Percentiles rank a stretch among this genome's conserved stretches.
phyloP scores from a whole-genome alignment of 1,140 invertebrate species.

The Pemphigus obesinymphae region DNA sequence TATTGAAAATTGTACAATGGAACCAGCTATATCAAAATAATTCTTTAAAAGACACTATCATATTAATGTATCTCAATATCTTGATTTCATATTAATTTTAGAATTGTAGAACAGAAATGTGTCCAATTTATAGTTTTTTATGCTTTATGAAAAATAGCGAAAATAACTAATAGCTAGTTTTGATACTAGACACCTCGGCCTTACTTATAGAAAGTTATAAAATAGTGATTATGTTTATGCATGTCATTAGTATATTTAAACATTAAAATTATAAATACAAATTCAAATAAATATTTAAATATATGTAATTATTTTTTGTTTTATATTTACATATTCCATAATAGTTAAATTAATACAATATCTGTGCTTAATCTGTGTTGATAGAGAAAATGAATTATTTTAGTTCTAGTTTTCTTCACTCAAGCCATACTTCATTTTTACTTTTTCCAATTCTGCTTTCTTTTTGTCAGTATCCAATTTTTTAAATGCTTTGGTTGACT shows the following conservation, averaged over 20 bases:
- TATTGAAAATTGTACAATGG: too few species aligned
- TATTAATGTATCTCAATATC: too few species aligned
- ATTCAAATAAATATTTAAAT: neutral
- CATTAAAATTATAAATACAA: neutral
- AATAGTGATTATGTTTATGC: too few species aligned
- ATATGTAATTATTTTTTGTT: neutral
- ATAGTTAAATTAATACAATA: neutral
- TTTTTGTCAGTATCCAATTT: conserved; percentile 95
- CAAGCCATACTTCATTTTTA: conserved; percentile 89
- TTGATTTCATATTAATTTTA: too few species aligned
- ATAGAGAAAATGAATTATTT: neutral
- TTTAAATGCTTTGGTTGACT: conserved; percentile 92
- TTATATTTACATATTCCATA: conserved; percentile 1
- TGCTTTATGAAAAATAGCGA: too few species aligned
- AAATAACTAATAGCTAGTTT: too few species aligned
- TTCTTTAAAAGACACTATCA: too few species aligned
- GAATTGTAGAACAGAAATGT: too few species aligned
- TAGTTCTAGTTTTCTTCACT: conserved; percentile 52
- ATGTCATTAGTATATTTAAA: neutral
- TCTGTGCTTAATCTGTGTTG: neutral
- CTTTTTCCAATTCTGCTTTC: conserved; percentile 91
- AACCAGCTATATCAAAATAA: too few species aligned
- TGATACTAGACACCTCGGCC: too few species aligned
- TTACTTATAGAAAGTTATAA: too few species aligned
- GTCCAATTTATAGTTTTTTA: too few species aligned